Evolutionary conservation across 2,888 invertebrate genomes (phyloP), one percentile per base, ranked within the genome.

Genomic region (Eupithecia pulchellata): DNA sequence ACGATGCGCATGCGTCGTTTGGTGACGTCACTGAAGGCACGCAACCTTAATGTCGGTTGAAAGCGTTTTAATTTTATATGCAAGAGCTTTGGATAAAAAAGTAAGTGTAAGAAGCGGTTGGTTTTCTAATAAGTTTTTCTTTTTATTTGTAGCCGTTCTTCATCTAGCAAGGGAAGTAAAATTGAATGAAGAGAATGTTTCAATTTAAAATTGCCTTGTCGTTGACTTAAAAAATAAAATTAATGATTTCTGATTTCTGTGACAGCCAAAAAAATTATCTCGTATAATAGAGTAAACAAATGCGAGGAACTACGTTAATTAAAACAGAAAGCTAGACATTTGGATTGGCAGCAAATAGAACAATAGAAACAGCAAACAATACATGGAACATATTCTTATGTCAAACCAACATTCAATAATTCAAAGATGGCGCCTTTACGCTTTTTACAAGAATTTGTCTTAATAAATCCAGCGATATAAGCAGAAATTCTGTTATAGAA

Each of bases 11-110:
- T 25, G 52, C 52, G 52, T 13, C 11, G 52, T 4, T 25, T 66
- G 66, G 64, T 85, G 82, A 84, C 79, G 80, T 84, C 82, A 84
- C 70, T 67, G 65, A 69, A 77, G 78, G 78, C 74, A 77, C 69
- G n/a, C 62, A 70, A 66, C 42, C 47, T 47, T 47, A 47, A 47
- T 47, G 20, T 20, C 20, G n/a, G 25, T 3, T 60, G 34, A 42
- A 66, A 66, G 42, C 55, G 27, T n/a, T 39, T 9, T 4, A 52
- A 14, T 66, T 42, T 63, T 63, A 55, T 55, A 55, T 61, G 29
- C 29, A 66, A 66, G 20, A 42, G 25, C 42, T 66, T 66, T 36
- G 34, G 55, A 27, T 25, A n/a, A 52, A 52, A 25, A 27, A 3
- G 13, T 55, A 27, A 25, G 13, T 55, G 1, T 55, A 27, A 11